A percentile compares a stretch with the other conserved stretches of the same genome.
Evolutionary conservation across 2,888 invertebrate species (phyloP).

Genomic region (Eledona agricola): DNA sequence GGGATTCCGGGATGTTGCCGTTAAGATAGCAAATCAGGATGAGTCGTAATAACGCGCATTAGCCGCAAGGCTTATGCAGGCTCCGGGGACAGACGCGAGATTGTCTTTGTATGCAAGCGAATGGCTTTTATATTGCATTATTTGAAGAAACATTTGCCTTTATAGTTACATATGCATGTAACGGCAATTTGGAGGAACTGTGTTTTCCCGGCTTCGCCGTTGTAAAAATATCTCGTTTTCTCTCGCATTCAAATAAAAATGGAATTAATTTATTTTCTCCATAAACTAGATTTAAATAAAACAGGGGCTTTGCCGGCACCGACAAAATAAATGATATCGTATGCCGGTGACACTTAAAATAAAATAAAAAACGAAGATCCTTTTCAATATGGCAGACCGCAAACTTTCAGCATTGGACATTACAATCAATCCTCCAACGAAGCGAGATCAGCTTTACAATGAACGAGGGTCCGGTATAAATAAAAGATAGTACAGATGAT

Average conservation of each 20-base stretch:
- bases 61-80: background rate
- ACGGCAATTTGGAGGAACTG: slow-evolving; percentile 43
- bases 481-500: slow-evolving; percentile 38
- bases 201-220: slow-evolving; percentile 13
- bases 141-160: slow-evolving; percentile 45
- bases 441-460: slow-evolving; percentile 42
- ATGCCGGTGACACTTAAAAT: slow-evolving; percentile 39
- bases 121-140: slow-evolving; percentile 48
- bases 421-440: slow-evolving; percentile 45
- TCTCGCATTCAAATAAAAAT: slow-evolving; percentile 36
- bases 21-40: no score
- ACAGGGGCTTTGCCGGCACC: slow-evolving; percentile 38
- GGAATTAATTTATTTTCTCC: slow-evolving; percentile 43
- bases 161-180: slow-evolving; percentile 44
- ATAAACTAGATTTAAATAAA: slow-evolving; percentile 49
- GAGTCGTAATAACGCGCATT: no score
- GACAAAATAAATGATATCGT: slow-evolving; percentile 49
- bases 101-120: slow-evolving; percentile 43
- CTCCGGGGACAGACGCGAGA: background rate
- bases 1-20: no score
- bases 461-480: slow-evolving; percentile 39
- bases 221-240: slow-evolving; percentile 23
- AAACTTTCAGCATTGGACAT: slow-evolving; percentile 44
- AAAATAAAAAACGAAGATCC: slow-evolving; percentile 43
- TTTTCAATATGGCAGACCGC: slow-evolving; percentile 42